A percentile compares a stretch with the other conserved stretches of the same genome.
Evolutionary conservation across 2,797 vertebrate genomes (phyloP).

Genomic region (Myotis planiceps): DNA sequence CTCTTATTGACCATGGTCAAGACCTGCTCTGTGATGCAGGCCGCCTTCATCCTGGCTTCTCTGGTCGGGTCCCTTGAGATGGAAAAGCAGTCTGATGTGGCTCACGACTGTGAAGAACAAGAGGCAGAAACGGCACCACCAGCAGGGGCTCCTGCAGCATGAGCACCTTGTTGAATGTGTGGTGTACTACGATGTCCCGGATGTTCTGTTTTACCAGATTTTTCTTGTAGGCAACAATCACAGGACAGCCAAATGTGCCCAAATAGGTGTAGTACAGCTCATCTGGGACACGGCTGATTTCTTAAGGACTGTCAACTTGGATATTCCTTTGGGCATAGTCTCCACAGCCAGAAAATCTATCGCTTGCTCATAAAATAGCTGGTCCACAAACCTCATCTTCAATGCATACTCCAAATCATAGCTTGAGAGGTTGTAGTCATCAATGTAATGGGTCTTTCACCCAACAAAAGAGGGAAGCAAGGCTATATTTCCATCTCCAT

Average conservation of each 20-base stretch:
- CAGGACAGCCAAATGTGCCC: slow-evolving; percentile 96
- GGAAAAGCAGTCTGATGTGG: slow-evolving; percentile 97
- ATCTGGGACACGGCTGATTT: slow-evolving; percentile 91
- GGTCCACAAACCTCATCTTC: background rate
- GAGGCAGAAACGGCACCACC: slow-evolving; percentile 97
- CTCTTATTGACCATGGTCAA: slow-evolving; percentile 97
- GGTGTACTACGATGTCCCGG: slow-evolving; percentile 97
- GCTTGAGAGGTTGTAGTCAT: background rate
- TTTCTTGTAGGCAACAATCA: slow-evolving; percentile 94
- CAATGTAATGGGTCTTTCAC: background rate
- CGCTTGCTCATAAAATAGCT: background rate
- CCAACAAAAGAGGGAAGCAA: background rate
- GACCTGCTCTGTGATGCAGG: slow-evolving; percentile 98
- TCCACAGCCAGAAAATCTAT: background rate
- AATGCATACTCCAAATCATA: background rate
- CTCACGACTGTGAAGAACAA: slow-evolving; percentile 98
- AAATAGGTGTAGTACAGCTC: slow-evolving; percentile 97
- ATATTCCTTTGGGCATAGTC: slow-evolving; percentile 87
- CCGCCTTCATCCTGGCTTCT: slow-evolving; percentile 98
- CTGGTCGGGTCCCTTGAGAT: slow-evolving; percentile 98
- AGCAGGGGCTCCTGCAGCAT: slow-evolving; percentile 98
- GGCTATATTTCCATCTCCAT: background rate
- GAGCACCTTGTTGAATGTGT: slow-evolving; percentile 97
- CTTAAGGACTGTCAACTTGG: slow-evolving; percentile 95
- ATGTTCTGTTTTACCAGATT: slow-evolving; percentile 98